Evolutionary conservation across 2,797 vertebrate species (phyloP).

Genomic region (Psittacula echo): DNA sequence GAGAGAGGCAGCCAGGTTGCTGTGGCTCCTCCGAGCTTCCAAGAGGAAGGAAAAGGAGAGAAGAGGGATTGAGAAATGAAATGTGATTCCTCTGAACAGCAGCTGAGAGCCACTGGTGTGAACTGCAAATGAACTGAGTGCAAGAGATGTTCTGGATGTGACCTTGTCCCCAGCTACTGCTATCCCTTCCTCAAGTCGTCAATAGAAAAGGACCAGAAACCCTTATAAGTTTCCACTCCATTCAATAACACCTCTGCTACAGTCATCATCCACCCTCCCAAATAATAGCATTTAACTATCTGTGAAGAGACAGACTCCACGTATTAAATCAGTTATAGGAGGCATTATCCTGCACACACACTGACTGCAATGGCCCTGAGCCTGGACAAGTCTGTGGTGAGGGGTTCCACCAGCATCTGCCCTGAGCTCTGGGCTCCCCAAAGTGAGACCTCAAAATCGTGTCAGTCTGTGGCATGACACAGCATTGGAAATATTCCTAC

Average conservation of each 20-base stretch:
- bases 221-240: not conserved
- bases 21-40: not conserved
- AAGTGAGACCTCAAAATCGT: not conserved
- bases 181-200: not conserved
- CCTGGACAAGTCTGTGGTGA: too few species aligned
- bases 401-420: not conserved
- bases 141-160: not conserved
- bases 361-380: not conserved
- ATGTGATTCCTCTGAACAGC: not conserved
- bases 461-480: not conserved
- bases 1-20: conserved; percentile 26
- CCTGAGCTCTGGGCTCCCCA: not conserved
- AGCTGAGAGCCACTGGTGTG: not conserved
- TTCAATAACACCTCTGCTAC: not conserved
- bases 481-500: not conserved
- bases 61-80: not conserved
- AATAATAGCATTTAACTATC: not conserved
- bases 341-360: not conserved
- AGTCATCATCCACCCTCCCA: not conserved
- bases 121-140: not conserved
- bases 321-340: not conserved
- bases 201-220: not conserved
- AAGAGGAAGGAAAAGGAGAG: not conserved
- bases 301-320: not conserved
- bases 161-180: not conserved